Percentiles rank a stretch among this genome's conserved stretches.
Evolutionary conservation across 2,888 invertebrate genomes (phyloP).

Genomic region (Cotesia congregata): DNA sequence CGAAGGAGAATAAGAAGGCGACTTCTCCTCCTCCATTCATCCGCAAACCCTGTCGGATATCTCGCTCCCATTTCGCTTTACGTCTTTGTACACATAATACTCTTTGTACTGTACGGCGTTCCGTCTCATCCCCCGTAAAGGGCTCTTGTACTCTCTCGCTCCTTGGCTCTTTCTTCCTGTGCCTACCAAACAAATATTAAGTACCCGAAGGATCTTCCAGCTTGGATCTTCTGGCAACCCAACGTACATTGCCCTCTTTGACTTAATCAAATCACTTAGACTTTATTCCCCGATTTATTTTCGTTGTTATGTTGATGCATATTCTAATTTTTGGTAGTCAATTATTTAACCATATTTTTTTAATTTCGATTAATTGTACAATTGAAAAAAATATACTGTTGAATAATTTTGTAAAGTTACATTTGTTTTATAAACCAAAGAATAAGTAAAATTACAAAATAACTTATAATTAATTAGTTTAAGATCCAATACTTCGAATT

Average conservation of each 20-base stretch:
- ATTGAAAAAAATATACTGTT: no score
- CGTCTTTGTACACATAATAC: constrained; percentile 66
- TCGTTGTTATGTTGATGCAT: background rate
- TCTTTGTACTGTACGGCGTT: constrained; percentile 56
- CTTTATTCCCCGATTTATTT: background rate
- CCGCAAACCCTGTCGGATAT: constrained; percentile 56
- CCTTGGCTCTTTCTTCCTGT: constrained; percentile 33
- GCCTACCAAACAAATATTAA: constrained; percentile 47
- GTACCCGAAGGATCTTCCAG: constrained; percentile 41
- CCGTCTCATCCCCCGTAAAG: background rate
- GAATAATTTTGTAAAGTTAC: no score
- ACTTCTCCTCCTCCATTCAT: constrained; percentile 48
- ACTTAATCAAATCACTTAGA: background rate
- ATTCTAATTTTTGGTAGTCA: background rate
- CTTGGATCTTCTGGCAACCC: constrained; percentile 39
- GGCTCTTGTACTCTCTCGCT: background rate
- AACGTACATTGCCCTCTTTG: constrained; percentile 55
- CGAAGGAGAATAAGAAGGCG: constrained; percentile 3
- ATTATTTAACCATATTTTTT: background rate
- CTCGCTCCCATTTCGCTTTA: constrained; percentile 65
- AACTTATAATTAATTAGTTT: no score
- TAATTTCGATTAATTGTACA: no score
- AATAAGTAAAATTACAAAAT: no score
- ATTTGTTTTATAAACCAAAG: no score
- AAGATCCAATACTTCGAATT: no score